phyloP scores from a whole-genome alignment of 1,140 invertebrate species.

The Druon quercuslanigerum region DNA sequence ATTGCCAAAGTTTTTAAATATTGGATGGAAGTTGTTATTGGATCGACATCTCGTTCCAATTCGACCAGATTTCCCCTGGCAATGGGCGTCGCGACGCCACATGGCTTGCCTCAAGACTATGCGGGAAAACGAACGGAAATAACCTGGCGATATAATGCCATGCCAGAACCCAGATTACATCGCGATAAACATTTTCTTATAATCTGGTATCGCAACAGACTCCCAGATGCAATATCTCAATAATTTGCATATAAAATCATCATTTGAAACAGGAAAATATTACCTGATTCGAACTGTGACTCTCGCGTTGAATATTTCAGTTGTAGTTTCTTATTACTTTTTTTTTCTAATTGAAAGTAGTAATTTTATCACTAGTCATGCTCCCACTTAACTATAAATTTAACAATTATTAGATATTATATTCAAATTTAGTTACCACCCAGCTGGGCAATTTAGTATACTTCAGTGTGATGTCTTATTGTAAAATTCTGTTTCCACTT shows the following conservation, averaged over 20 bases:
- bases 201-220: background rate
- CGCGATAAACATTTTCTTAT: conserved; percentile 1
- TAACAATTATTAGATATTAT: no score
- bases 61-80: conserved; percentile 23
- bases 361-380: no score
- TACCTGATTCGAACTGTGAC: no score
- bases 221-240: background rate
- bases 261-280: no score
- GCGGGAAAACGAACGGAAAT: conserved; percentile 20
- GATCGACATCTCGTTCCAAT: background rate
- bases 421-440: no score
- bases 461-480: no score
- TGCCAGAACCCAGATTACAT: conserved; percentile 10
- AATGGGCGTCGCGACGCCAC: conserved; percentile 37
- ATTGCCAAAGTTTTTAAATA: background rate
- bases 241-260: background rate
- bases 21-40: conserved; percentile 13
- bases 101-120: conserved; percentile 28
- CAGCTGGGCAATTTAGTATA: no score
- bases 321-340: no score
- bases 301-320: no score
- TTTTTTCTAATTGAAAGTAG: no score
- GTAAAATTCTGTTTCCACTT: no score
- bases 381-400: no score
- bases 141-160: conserved; percentile 20